Evolutionary conservation across 2,888 invertebrate genomes (phyloP), one percentile per base, ranked within the genome.

Genomic region (Dolichopus griseipennis): DNA sequence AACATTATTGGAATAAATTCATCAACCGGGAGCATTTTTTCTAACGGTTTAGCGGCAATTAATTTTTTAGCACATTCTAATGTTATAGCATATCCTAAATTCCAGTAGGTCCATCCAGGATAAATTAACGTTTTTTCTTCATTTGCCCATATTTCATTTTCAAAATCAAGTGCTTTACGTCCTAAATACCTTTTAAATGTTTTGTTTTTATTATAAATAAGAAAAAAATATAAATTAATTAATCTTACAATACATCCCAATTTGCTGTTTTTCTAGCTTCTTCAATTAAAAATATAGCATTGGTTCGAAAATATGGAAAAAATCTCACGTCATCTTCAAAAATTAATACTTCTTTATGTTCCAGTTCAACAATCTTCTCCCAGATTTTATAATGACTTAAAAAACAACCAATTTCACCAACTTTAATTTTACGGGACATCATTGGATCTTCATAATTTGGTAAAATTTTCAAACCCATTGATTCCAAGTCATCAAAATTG

Each of bases 361-460:
- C 79, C 33, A 85, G 83, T 43, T 86, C 81, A 9, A 89, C 82
- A 65, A 91, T 86, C 88, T 74, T 74, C 79, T 85, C 82, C 97
- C 97, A 97, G 69, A 97, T 87, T 68, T 86, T 83, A 79, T 91
- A 95, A 80, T 99, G 99, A 76, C 97, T 97, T 67, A 99, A 83
- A 78, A 99, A 99, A 77, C 99, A 99, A 6, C 98, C 99, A 68
- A 99, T 91, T 83, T 99, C 99, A 4, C 99, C 99, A 79, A 91
- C 87, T 68, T 95, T 99, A 90, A 99, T 92, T 15, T 93, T 90
- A 73, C 98, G 87, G 76, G 91, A 90, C 75, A 93, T 91, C 82
- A 91, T 95, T 0, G 97, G 97, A 83, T 97, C 97, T 71, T 88
- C 86, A 79, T 94, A 97, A 67, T 88, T 88, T 0, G 91, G 88